Base-by-base conservation (phyloP, 2,888 invertebrate species). In the Hypselothyrea guttata region DNA sequence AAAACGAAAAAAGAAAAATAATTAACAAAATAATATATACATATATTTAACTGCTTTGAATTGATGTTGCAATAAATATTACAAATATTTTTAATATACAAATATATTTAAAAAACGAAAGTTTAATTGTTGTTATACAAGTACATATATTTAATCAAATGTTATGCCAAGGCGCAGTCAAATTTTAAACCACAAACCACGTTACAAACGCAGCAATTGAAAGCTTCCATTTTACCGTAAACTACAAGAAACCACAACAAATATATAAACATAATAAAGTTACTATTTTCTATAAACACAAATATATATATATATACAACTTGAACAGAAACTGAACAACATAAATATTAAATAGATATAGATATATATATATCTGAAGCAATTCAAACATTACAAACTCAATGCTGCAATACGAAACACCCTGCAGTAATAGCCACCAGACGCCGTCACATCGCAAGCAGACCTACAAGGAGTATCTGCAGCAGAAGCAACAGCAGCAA, bases 141-240 rank as follows among this genome's bases (percentile, higher is more conserved):
- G 58, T 44, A 53, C 7, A 38, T 2, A 38, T 38, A 45, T 45
- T 52, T 45, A 44, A 45, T 11, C 31, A 37, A 61, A 66, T 46
- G 44, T 60, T 40, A 49, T 41, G 67, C 61, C 74, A 78, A 78
- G 22, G 22, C 22, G 22, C 75, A n/a, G n/a, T n/a, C n/a, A 79
- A 57, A 73, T 63, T 67, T 71, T 63, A 57, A 71, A 41, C 34
- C 40, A 67, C 57, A 75, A 76, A 69, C 63, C 73, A 76, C 77
- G 81, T 83, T 81, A 84, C 83, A 84, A 84, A 83, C 73, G 81
- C 84, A 67, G 83, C 77, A 84, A 84, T 74, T 78, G 78, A 74
- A 84, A 83, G 83, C 83, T 84, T 84, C 83, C 83, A 84, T 81
- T 83, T 81, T 70, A 65, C 47, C 47, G 62, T 63, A 63, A 44